Percentiles rank a stretch among this genome's conserved stretches.
Evolutionary conservation across 2,797 vertebrate genomes (phyloP).

Genomic region (Typhlichthys subterraneus): DNA sequence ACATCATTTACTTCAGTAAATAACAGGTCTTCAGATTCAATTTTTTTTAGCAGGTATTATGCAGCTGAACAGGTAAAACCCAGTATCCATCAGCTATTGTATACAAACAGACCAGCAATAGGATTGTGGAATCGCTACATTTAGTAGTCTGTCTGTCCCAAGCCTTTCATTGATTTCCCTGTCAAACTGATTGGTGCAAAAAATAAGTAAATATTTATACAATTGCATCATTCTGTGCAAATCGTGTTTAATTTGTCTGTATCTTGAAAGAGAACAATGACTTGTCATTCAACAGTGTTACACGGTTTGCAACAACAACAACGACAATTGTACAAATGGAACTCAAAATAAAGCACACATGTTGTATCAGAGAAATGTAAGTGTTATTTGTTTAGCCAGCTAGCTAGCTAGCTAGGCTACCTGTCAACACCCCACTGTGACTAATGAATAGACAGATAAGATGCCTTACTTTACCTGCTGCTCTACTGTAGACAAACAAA

Average conservation of each 20-base stretch:
- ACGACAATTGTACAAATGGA: conserved; percentile 9
- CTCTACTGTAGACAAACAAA: too few species aligned
- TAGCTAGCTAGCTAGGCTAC: too few species aligned
- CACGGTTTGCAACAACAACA: conserved; percentile 25
- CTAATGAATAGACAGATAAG: too few species aligned
- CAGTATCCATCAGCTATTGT: not conserved
- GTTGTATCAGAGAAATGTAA: too few species aligned
- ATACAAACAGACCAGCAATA: not conserved
- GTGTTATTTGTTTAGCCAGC: too few species aligned
- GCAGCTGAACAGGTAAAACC: not conserved
- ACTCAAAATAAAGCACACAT: conserved; percentile 1
- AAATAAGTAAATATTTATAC: conserved; percentile 41
- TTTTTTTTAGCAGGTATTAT: not conserved
- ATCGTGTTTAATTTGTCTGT: conserved; percentile 14
- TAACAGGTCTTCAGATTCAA: too few species aligned
- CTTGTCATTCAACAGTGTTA: conserved; percentile 13
- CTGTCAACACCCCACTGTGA: too few species aligned
- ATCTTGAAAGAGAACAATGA: conserved; percentile 31
- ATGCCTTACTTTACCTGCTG: too few species aligned
- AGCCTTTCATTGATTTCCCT: conserved; percentile 15
- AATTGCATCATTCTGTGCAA: conserved; percentile 43
- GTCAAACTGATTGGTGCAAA: conserved; percentile 24
- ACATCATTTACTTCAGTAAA: too few species aligned
- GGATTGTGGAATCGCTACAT: conserved; percentile 10
- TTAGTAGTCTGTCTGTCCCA: not conserved